A percentile compares a stretch with the other conserved stretches of the same genome.
Evolutionary conservation across 53 echinoderm and acorn worm genomes (phyloP).

Genomic region (Mesocentrotus franciscanus): DNA sequence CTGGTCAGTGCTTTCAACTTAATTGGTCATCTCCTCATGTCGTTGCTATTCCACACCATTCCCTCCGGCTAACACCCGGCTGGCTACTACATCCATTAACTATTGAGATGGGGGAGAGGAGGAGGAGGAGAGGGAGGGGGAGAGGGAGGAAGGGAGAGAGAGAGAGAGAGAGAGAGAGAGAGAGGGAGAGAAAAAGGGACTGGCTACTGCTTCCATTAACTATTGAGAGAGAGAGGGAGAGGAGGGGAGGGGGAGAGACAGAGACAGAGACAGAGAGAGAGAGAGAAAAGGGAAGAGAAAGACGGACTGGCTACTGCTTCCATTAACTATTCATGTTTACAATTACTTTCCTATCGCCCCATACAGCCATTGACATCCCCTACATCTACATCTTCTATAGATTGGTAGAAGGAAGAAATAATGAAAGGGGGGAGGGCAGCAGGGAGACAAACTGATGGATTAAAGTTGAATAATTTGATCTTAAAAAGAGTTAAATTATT

Average conservation of each 20-base stretch:
- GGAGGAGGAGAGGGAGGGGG: no score
- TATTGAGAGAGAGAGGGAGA: no score
- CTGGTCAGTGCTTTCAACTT: constrained; percentile 16
- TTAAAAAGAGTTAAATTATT: neutral
- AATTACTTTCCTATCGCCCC: neutral
- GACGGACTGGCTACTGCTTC: no score
- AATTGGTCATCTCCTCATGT: constrained; percentile 1
- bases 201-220: neutral
- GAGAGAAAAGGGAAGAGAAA: no score
- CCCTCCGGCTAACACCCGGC: neutral
- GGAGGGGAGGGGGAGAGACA: no score
- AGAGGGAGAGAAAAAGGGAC: no score
- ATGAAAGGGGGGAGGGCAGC: neutral
- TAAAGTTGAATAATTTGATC: neutral
- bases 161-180: no score
- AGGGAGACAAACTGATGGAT: neutral
- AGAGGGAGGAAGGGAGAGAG: no score
- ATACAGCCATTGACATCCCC: neutral
- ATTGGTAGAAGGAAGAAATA: neutral
- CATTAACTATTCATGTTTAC: constrained; percentile 31
- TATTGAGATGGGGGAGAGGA: neutral
- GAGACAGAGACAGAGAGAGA: no score
- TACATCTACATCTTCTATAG: neutral
- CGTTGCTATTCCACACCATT: neutral
- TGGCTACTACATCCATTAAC: neutral